Conservation (phyloP, 2,797 vertebrate species). For the Siniperca obscura region DNA sequence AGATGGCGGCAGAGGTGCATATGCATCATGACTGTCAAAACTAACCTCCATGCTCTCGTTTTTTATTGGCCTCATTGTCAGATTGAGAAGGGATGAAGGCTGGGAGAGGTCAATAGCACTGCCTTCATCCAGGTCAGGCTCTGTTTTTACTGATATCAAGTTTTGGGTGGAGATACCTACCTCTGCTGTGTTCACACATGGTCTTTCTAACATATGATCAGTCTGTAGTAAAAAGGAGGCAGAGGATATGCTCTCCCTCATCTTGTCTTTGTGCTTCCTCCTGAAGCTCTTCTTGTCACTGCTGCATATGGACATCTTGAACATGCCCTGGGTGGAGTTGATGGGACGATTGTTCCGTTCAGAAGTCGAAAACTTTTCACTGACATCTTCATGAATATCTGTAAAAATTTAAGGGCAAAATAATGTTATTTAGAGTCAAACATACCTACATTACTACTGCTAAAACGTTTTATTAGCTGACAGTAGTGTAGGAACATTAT, state of each 20-base stretch:
- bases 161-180: constrained; percentile 4
- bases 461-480: background rate
- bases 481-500: background rate
- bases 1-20: constrained; percentile 33
- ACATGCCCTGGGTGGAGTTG: constrained; percentile 43
- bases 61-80: constrained; percentile 66
- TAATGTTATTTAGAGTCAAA: background rate
- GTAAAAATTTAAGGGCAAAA: constrained; percentile 3
- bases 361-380: constrained; percentile 16
- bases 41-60: constrained; percentile 59
- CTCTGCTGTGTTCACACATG: constrained; percentile 10
- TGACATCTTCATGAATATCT: constrained; percentile 54
- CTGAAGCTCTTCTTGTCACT: constrained; percentile 74
- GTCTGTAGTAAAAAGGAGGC: constrained; percentile 28
- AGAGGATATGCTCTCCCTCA: constrained; percentile 25
- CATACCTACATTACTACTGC: background rate
- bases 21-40: constrained; percentile 40
- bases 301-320: constrained; percentile 71
- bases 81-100: constrained; percentile 60
- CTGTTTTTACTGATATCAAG: constrained; percentile 65
- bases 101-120: constrained; percentile 78
- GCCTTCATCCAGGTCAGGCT: constrained; percentile 67
- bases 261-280: constrained; percentile 62
- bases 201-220: constrained; percentile 16
- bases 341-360: constrained; percentile 38